Percentiles rank a stretch among this genome's conserved stretches.
Conservation (phyloP, 92 coral and sea anemone species). For the Palythoa caribaeorum region DNA sequence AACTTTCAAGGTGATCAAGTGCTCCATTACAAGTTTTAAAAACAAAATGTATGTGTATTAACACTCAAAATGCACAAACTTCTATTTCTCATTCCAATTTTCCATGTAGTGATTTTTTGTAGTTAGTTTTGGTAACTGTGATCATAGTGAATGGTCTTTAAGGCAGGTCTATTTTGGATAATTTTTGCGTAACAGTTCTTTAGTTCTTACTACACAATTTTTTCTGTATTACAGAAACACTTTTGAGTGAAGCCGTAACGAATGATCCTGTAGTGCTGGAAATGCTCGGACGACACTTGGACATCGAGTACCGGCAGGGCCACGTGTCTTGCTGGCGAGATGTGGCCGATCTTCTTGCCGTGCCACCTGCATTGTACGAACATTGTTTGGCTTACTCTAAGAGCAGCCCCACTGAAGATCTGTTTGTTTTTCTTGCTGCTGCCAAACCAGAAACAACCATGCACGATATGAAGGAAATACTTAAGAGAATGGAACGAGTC, state of each 20-base stretch:
- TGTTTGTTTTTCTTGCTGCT: constrained; percentile 76
- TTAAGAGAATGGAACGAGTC: constrained; percentile 64
- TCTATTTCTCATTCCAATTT: too few relatives aligned
- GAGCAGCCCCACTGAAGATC: constrained; percentile 86
- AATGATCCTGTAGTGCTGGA: constrained; percentile 72
- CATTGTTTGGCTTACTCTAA: constrained; percentile 71
- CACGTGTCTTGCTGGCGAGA: constrained; percentile 88
- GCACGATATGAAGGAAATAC: constrained; percentile 79
- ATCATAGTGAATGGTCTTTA: neutral
- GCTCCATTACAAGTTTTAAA: too few relatives aligned
- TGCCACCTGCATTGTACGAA: constrained; percentile 73
- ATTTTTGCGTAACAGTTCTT: neutral
- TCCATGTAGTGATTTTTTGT: too few relatives aligned
- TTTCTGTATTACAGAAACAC: constrained; percentile 63
- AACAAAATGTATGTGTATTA: too few relatives aligned
- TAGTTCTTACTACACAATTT: neutral
- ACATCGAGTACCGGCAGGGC: constrained; percentile 87
- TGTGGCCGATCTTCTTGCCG: constrained; percentile 81
- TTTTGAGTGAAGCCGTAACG: constrained; percentile 73
- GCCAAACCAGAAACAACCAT: constrained; percentile 87
- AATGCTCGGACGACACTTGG: constrained; percentile 73
- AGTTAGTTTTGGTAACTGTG: too few relatives aligned
- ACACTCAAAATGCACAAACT: too few relatives aligned
- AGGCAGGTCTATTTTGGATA: neutral
- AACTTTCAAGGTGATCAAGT: too few relatives aligned